Evolutionary conservation across 37 sponge, comb jelly and placozoan species (phyloP), one percentile per base, ranked within the genome.

Genomic region (Ephydatia muelleri): DNA sequence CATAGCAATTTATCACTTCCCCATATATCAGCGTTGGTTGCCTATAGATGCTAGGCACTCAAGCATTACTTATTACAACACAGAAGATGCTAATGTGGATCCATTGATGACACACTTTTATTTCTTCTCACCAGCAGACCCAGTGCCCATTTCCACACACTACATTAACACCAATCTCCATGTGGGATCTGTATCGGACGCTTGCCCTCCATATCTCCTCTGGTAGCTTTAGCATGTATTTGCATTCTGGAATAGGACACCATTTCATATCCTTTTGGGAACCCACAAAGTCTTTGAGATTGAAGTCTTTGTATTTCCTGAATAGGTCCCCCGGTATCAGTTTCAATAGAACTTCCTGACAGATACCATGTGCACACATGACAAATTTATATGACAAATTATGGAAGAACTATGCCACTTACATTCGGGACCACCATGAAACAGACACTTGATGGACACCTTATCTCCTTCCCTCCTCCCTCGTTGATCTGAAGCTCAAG

Each of bases 241-340:
- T 72, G 35, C 85, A 88, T 57, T 91, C 92, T 0, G 97, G 95
- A 74, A 70, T 81, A 0, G 97, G 97, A 72, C 97, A 97, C 97
- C 97, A 97, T n/a, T 82, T 73, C 65, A 97, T 83, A 66, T 85
- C 86, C 29, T 91, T 75, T 29, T 87, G 90, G 22, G 70, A 70
- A 72, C 94, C 97, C 37, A 94, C 95, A 88, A 94, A 97, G 27
- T 92, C 84, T 80, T 86, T 83, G 71, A 97, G 38, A 66, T 87
- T 87, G 23, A 93, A 86, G 22, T 92, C 87, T 3, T 86, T 65
- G 84, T 91, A 97, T 37, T 87, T 89, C 70, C 82, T 70, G 8
- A 86, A 78, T 37, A 90, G 76, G 8, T 87, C 88, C 47, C 69
- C 81, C 26, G 97, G 82, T 1, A 94, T 77, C 31, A 97, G 34